phyloP scores from a whole-genome alignment of 1,140 invertebrate species.

The Orchesella cincta region DNA sequence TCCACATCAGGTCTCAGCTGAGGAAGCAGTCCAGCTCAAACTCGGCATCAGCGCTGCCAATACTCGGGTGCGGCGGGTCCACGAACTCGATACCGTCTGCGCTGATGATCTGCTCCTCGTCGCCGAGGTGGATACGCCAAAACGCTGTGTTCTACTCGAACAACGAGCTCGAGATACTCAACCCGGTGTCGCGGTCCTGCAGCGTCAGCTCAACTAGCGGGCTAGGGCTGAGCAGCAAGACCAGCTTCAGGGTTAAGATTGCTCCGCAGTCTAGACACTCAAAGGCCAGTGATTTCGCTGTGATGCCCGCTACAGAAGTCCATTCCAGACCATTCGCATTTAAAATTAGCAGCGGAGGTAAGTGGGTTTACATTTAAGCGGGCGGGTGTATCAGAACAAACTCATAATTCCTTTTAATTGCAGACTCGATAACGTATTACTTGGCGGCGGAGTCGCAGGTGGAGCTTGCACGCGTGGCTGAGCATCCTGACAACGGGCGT shows the following conservation, averaged over 20 bases:
- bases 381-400: slow-evolving; percentile 1
- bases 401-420: slow-evolving; percentile 7
- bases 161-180: background rate
- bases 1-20: slow-evolving; percentile 10
- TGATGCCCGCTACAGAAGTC: slow-evolving; percentile 44
- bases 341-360: slow-evolving; percentile 38
- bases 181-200: background rate
- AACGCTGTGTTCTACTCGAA: slow-evolving; percentile 16
- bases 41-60: background rate
- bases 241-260: slow-evolving; percentile 4
- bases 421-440: slow-evolving; percentile 43
- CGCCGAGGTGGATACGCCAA: slow-evolving; percentile 5
- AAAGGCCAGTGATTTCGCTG: slow-evolving; percentile 9
- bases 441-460: slow-evolving; percentile 47
- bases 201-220: background rate
- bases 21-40: slow-evolving; percentile 18
- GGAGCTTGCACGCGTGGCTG: slow-evolving; percentile 45
- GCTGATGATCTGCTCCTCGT: slow-evolving; percentile 1
- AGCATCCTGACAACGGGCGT: slow-evolving; percentile 16
- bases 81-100: background rate
- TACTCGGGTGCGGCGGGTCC: background rate
- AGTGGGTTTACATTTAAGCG: background rate
- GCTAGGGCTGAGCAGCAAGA: background rate
- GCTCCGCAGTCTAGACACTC: background rate
- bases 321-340: slow-evolving; percentile 50